A percentile compares a stretch with the other conserved stretches of the same genome.
Conservation (phyloP, 2,888 invertebrate genomes). For the Diabrotica balteata region DNA sequence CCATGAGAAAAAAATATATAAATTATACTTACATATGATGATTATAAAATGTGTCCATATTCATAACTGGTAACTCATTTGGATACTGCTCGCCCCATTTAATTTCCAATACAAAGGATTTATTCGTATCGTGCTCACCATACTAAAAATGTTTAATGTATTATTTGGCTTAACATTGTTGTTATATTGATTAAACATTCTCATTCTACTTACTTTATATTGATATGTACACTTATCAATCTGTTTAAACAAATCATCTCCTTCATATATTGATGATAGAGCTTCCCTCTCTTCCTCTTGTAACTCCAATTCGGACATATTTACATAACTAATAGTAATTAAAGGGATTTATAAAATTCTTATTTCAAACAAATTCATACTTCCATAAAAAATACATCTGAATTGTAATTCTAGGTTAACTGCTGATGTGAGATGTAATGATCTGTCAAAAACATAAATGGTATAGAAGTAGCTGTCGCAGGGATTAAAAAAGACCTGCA, state of each 20-base stretch:
- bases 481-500: no score
- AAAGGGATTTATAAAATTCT: background rate
- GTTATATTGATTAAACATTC: background rate
- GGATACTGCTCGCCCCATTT: conserved; percentile 89
- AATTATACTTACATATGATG: conserved; percentile 80
- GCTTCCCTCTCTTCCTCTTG: conserved; percentile 92
- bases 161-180: background rate
- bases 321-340: conserved; percentile 17
- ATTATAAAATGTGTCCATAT: conserved; percentile 92
- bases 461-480: no score
- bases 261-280: conserved; percentile 91
- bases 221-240: conserved; percentile 81
- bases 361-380: no score
- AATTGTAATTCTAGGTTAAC: no score
- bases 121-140: conserved; percentile 77
- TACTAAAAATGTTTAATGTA: conserved; percentile 65
- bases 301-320: conserved; percentile 70
- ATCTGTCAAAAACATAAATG: no score
- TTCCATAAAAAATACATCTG: no score
- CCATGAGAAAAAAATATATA: background rate
- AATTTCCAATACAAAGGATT: conserved; percentile 88
- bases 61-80: conserved; percentile 78
- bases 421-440: no score
- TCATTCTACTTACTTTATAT: conserved; percentile 76
- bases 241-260: conserved; percentile 86